Evolutionary conservation across 2,888 invertebrate genomes (phyloP), one percentile per base, ranked within the genome.

Genomic region (Atrina japonica): DNA sequence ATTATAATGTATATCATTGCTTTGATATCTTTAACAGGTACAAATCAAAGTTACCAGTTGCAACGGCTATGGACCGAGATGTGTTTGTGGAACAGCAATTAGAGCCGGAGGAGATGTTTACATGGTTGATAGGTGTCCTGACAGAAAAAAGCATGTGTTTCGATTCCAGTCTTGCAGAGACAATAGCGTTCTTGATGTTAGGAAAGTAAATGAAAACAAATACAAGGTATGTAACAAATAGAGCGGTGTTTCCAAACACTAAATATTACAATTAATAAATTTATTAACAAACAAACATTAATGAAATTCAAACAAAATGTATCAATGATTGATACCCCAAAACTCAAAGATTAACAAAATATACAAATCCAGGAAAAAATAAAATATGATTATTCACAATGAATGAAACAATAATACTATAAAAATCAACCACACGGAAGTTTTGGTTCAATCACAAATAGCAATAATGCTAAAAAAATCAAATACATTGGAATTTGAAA

Each of bases 31-130:
- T n/a, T n/a, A 5, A 14, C 21, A 61, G 61, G 61, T 61, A 11
- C 61, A 61, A 47, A 61, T 61, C 7, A 47, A 49, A 30, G 47
- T 47, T 3, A 61, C 50, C 16, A 7, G 11, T 0, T 61, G 61
- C 23, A 61, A 35, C 16, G n/a, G 18, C n/a, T n/a, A 18, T 2
- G 18, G 27, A 3, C 49, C 2, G 7, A 35, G 14, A 16, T 61
- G 61, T 30, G 61, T 61, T 0, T 61, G 61, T 30, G 61, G 47
- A 1, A 35, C 49, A 2, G 50, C 61, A 1, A 49, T 49, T 5
- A 18, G 49, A 1, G 61, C 61, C 11, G 61, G 61, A 2, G 61
- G 49, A 11, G 61, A 61, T 29, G 61, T 61, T 1, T 61, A 49
- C 45, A 30, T 61, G 47, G 49, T 61, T 21, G 61, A 61, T 9